Conservation (phyloP, 2,113 vertebrate species). For the Desmodus rotundus region DNA sequence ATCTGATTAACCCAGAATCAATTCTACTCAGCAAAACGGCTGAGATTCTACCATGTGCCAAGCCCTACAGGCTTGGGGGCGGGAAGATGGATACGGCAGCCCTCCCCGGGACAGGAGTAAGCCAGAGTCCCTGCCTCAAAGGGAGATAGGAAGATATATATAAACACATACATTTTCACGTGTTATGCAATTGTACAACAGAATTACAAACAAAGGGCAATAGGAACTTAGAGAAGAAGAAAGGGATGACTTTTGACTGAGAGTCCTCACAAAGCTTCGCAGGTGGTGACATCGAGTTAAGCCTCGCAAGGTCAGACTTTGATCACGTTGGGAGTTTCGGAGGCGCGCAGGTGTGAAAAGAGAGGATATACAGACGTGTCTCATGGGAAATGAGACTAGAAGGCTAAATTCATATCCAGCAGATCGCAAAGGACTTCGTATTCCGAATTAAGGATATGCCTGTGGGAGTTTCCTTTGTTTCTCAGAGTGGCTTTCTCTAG, state of each 20-base stretch:
- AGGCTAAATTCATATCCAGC: background rate
- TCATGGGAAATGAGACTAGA: background rate
- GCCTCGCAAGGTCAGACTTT: background rate
- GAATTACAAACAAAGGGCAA: background rate
- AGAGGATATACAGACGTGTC: background rate
- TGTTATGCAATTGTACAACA: background rate
- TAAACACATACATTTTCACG: background rate
- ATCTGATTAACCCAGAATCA: slow-evolving; percentile 34
- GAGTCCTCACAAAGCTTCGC: background rate
- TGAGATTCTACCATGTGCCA: background rate
- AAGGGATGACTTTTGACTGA: background rate
- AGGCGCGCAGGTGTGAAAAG: background rate
- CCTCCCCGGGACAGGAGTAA: background rate
- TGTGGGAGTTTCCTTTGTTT: background rate
- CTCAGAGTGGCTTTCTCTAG: background rate
- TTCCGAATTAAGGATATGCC: slow-evolving; percentile 35
- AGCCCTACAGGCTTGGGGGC: background rate
- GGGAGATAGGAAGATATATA: background rate
- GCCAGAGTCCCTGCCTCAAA: background rate
- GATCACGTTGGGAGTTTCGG: background rate
- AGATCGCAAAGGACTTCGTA: background rate
- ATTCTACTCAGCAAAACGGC: background rate
- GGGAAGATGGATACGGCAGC: background rate
- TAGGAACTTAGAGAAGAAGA: background rate
- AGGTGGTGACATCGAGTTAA: background rate